Base-by-base conservation (phyloP, 1,140 invertebrate genomes). In the Heliconius himera region DNA sequence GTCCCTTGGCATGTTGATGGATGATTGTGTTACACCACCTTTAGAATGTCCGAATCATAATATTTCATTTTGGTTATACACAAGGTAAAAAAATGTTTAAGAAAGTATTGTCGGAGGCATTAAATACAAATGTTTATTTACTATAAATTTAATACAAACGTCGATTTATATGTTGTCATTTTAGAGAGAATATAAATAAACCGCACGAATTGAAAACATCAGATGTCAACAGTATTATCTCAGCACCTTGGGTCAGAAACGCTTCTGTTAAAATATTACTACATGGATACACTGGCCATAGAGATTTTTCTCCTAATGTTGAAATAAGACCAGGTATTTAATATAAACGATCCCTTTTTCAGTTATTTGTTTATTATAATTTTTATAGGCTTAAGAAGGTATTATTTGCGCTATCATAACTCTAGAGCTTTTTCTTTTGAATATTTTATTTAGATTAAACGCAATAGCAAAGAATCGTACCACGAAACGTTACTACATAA, bases 61-160 rank as follows among this genome's bases (percentile, higher is more conserved):
- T 84, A 87, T 96, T 11, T 95, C 95, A n/a, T 96, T 96, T 85
- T 96, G 95, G 94, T 84, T 96, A 2, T 96, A 96, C 80, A 95
- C 95, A n/a, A 95, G 94, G 95, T 96, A 90, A 88, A 84, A 80
- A 70, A 70, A 56, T 56, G 16, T 26, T 56, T 66, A 5, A 26
- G 4, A 16, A 13, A 66, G 0, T 60, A 60, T 60, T 60, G 0
- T 60, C 3, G 8, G 18, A 60, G 26, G n/a, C 8, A 60, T 60
- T 60, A 22, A 56, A 56, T n/a, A 9, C 2, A 1, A 51, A 51
- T 5, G 5, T 51, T 18, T 46, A 60, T 60, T 22, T n/a, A 9
- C 22, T 60, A n/a, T 60, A 9, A 54, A n/a, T 56, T 56, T 22
- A 20, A 22, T 16, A 66, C 56, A 26, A 60, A 56, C 8, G 11